A percentile compares a stretch with the other conserved stretches of the same genome.
Evolutionary conservation across 2,113 vertebrate species (phyloP).

Genomic region (Antechinus stuartii): DNA sequence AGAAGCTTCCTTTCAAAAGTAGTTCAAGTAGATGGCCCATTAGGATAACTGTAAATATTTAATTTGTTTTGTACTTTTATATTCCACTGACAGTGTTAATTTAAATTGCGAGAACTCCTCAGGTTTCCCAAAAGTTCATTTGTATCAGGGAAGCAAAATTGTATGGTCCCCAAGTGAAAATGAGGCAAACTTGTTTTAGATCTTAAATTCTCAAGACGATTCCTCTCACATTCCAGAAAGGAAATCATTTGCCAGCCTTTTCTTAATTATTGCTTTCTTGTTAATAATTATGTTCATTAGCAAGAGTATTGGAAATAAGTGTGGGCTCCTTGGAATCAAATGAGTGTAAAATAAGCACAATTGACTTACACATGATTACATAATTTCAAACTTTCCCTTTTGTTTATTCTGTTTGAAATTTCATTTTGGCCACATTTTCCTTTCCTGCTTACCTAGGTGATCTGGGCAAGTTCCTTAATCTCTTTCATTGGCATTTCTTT

Average conservation of each 20-base stretch:
- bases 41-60: conserved; percentile 62
- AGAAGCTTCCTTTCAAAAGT: conserved; percentile 7
- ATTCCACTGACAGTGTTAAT: conserved; percentile 57
- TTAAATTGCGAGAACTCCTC: conserved; percentile 61
- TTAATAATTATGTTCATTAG: conserved; percentile 63
- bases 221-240: conserved; percentile 37
- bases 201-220: conserved; percentile 42
- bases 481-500: background rate
- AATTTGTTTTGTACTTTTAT: conserved; percentile 52
- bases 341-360: conserved; percentile 7
- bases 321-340: conserved; percentile 55
- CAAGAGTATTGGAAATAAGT: conserved; percentile 46
- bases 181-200: conserved; percentile 61
- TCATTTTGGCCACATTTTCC: background rate
- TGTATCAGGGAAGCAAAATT: conserved; percentile 51
- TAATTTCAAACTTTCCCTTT: conserved; percentile 36
- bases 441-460: background rate
- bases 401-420: conserved; percentile 7
- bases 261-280: conserved; percentile 60
- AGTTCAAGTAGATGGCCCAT: conserved; percentile 19
- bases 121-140: conserved; percentile 59
- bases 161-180: conserved; percentile 38
- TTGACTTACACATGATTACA: conserved; percentile 43
- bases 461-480: background rate
- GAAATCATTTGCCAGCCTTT: conserved; percentile 50